A percentile compares a stretch with the other conserved stretches of the same genome.
Conservation (phyloP, 2,888 invertebrate genomes). For the Oscheius sp. region DNA sequence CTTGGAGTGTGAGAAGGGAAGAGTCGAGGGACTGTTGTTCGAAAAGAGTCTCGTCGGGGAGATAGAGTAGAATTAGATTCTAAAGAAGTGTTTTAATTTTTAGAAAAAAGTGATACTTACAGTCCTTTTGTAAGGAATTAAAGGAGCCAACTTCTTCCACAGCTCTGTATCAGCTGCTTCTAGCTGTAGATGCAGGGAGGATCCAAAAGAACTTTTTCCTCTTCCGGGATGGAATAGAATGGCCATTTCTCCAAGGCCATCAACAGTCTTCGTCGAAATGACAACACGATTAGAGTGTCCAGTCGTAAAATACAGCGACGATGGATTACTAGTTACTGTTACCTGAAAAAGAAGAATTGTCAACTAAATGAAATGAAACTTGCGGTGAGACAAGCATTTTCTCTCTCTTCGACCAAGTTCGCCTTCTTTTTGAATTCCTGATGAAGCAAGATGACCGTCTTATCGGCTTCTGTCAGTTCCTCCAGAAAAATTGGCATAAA, state of each 20-base stretch:
- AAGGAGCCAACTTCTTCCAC: conserved; percentile 26
- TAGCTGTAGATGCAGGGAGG: conserved; percentile 27
- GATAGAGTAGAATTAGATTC: conserved; percentile 5
- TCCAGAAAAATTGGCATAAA: conserved; percentile 50
- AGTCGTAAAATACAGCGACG: neutral
- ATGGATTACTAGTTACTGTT: neutral
- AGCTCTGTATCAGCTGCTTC: neutral
- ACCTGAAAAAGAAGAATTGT: neutral
- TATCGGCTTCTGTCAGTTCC: neutral
- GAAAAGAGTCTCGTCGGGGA: conserved; percentile 12
- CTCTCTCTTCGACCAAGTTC: conserved; percentile 33
- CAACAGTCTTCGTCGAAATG: neutral
- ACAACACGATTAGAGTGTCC: conserved; percentile 2
- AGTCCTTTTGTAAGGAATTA: conserved; percentile 42
- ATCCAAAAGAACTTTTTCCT: conserved; percentile 35
- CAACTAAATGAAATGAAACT: neutral
- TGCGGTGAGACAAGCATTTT: conserved; percentile 45
- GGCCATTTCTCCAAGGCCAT: neutral
- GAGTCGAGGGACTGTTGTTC: conserved; percentile 1
- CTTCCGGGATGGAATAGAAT: conserved; percentile 16
- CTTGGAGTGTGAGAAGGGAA: conserved; percentile 15
- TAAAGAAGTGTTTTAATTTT: neutral
- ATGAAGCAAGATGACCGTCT: neutral
- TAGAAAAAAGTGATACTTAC: neutral
- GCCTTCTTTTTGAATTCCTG: conserved; percentile 20